Conservation (phyloP, 2,888 invertebrate species). For the Aplocera efformata region DNA sequence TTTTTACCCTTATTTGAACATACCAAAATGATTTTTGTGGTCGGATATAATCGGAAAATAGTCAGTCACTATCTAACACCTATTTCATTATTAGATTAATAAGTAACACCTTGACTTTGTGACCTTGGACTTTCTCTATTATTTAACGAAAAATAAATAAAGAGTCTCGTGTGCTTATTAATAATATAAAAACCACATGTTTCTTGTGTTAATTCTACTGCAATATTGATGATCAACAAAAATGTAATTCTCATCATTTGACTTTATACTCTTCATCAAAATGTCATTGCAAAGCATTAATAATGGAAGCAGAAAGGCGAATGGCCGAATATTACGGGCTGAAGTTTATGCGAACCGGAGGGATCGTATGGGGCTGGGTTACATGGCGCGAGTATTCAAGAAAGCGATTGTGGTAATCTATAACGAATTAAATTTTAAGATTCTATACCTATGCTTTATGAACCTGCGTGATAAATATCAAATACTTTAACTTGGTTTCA, state of each 20-base stretch:
- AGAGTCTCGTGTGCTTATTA: no score
- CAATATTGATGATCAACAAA: slow-evolving; percentile 23
- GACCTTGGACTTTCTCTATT: no score
- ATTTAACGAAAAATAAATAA: no score
- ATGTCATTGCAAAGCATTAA: slow-evolving; percentile 42
- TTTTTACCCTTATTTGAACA: no score
- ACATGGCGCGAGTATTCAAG: slow-evolving; percentile 17
- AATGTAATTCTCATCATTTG: slow-evolving; percentile 30
- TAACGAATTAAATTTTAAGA: not conserved
- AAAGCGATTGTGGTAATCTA: not conserved
- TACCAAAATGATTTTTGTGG: no score
- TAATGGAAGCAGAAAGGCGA: slow-evolving; percentile 37
- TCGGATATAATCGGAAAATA: no score
- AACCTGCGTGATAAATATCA: not conserved
- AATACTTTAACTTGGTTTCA: no score
- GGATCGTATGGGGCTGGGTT: slow-evolving; percentile 32
- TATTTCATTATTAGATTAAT: no score
- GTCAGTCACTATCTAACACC: no score
- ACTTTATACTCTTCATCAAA: slow-evolving; percentile 45
- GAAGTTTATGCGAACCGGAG: slow-evolving; percentile 41
- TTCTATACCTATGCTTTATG: not conserved
- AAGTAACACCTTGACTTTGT: no score
- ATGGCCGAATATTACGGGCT: slow-evolving; percentile 42
- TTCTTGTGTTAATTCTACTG: no score
- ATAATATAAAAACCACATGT: no score